Base-by-base conservation (phyloP, 2,797 vertebrate genomes). In the Anolis apletophallus region DNA sequence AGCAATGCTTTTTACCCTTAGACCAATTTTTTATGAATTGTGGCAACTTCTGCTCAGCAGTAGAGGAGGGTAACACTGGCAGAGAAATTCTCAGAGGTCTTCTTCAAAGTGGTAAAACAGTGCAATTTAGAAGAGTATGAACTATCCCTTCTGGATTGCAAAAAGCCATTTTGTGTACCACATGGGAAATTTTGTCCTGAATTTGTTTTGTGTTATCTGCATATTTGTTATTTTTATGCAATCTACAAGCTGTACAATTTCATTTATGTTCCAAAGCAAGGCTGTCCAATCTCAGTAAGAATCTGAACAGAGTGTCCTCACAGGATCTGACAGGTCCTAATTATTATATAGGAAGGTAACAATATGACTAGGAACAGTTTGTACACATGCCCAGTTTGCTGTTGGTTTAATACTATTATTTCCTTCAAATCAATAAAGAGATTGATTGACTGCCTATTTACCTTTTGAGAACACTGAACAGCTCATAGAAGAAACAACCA, bases 361-460 rank as follows among this genome's bases (percentile, higher is more conserved):
- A 89, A 88, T 90, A 89, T 87, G 76, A 85, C 61, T 86, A 92
- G 77, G 93, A 94, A 94, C 94, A 89, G 80, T 72, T 77, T 2
- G 89, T 93, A 84, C 87, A 1, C 90, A 85, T 54, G 40, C 29
- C 81, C 17, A 1, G 16, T 81, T 50, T 86, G 84, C 85, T 13
- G 1, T 75, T 21, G 4, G 78, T 90, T 92, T 88, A 84, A 87
- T 91, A 84, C 80, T 88, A 84, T 92, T 93, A 84, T 84, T 81
- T 77, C 71, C 54, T 93, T 90, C 90, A 55, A 93, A 94, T 90
- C 89, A 94, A 86, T 91, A 61, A 46, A 77, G 85, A 89, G 90
- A 90, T 88, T 92, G 93, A 93, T 92, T 94, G 80, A 92, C 94
- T 57, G 78, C 86, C 87, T 93, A 0, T 93, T 95, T 90, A 84